Evolutionary conservation across 2,888 invertebrate genomes (phyloP), one percentile per base, ranked within the genome.

Genomic region (Eupithecia exiguata): DNA sequence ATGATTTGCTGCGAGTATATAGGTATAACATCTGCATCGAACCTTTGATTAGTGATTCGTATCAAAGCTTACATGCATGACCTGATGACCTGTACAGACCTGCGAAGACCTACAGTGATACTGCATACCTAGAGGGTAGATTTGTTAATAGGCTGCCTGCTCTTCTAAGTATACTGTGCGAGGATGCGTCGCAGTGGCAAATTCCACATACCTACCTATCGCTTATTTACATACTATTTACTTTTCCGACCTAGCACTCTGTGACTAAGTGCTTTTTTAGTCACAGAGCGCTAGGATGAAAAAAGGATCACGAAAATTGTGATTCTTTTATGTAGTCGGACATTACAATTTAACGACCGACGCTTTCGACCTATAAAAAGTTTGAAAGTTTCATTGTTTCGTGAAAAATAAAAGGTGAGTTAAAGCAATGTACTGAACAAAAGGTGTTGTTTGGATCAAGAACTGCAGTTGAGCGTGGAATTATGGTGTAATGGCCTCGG

Each of bases 331-430:
- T 40, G 4, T 1, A 40, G 3, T 12, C 40, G 40, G 40, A 40
- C 14, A 40, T 40, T 35, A 61, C 62, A 25, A 66, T n/a, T 36
- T 68, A 62, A 72, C 43, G 43, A 72, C 68, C 53, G 66, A 73
- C 70, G 68, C 70, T 77, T 72, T 67, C 69, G 68, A 36, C 63
- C 12, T 0, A 49, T 69, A 62, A 25, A 75, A 58, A 40, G 43
- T 72, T 71, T 62, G 36, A 46, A 71, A 74, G 73, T 75, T 78
- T 71, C 74, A 78, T 78, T 79, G 79, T 79, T 76, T 75, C 53
- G 69, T 61, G 18, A 68, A 70, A 70, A 75, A 69, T 69, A 77
- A 79, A 77, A 73, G 75, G 65, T 78, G 61, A 69, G 66, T 71
- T 73, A 69, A 35, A 36, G 74, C 66, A 68, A 72, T 63, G 66